Percentiles rank a stretch among this genome's conserved stretches.
Conservation (phyloP, 2,113 vertebrate species). For the Xiphophorus maculatus region DNA sequence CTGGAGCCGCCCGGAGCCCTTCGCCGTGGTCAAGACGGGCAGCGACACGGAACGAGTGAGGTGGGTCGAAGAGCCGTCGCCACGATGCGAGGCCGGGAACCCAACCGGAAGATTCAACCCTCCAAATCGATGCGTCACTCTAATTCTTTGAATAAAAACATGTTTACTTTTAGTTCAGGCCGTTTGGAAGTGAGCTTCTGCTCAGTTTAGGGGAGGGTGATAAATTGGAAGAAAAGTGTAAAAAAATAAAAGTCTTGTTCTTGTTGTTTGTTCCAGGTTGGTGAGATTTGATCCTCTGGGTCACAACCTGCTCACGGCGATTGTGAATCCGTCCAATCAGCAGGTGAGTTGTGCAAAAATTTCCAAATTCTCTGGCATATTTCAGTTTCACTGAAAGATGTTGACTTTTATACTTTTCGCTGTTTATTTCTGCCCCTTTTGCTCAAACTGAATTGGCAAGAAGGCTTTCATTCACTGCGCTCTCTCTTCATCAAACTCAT, state of each 20-base stretch:
- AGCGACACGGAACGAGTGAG: constrained; percentile 96
- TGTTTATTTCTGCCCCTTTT: too few relatives aligned
- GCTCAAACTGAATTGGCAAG: too few relatives aligned
- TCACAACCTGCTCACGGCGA: constrained; percentile 97
- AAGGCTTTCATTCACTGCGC: too few relatives aligned
- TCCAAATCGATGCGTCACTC: too few relatives aligned
- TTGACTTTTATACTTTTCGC: too few relatives aligned
- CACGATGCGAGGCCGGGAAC: neutral
- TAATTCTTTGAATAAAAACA: too few relatives aligned
- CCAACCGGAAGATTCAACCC: neutral
- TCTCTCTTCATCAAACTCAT: too few relatives aligned
- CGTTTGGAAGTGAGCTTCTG: too few relatives aligned
- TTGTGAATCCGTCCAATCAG: constrained; percentile 97
- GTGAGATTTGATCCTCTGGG: constrained; percentile 98
- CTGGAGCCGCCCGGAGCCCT: constrained; percentile 97
- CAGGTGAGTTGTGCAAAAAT: constrained; percentile 82
- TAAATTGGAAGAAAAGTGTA: neutral
- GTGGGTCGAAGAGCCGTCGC: constrained; percentile 64
- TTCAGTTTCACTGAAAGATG: too few relatives aligned
- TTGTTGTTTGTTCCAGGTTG: constrained; percentile 80
- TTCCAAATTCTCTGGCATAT: too few relatives aligned
- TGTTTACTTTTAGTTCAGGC: too few relatives aligned
- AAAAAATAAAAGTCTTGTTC: neutral
- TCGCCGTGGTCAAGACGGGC: constrained; percentile 96
- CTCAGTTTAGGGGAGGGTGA: too few relatives aligned